phyloP scores from a whole-genome alignment of 2,113 vertebrate genomes.

The Entelurus aequoreus region DNA sequence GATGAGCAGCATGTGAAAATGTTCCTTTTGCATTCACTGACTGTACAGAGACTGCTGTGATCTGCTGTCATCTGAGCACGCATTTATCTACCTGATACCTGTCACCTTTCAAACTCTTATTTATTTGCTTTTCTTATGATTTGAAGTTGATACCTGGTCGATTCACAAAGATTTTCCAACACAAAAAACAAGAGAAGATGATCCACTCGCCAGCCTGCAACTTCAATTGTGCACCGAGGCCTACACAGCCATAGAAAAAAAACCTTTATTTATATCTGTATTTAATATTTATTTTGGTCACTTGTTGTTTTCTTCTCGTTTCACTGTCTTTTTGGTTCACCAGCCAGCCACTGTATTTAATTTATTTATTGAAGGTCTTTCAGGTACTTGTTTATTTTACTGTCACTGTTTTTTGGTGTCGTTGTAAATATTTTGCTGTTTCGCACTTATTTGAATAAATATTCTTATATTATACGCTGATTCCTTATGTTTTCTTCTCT shows the following conservation, averaged over 20 bases:
- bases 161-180: slow-evolving; percentile 10
- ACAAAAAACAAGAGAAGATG: slow-evolving; percentile 9
- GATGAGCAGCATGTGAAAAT: slow-evolving; percentile 76
- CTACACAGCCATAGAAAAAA: slow-evolving; percentile 44
- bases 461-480: slow-evolving; percentile 77
- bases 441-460: slow-evolving; percentile 80
- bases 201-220: slow-evolving; percentile 6
- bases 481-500: slow-evolving; percentile 42
- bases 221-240: slow-evolving; percentile 46
- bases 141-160: slow-evolving; percentile 36
- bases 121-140: slow-evolving; percentile 53
- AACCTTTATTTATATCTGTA: slow-evolving; percentile 76
- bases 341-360: slow-evolving; percentile 66
- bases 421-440: slow-evolving; percentile 75
- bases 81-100: slow-evolving; percentile 60
- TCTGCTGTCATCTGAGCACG: slow-evolving; percentile 47
- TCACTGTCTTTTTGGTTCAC: slow-evolving; percentile 53
- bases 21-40: not conserved
- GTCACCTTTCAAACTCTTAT: slow-evolving; percentile 45
- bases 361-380: slow-evolving; percentile 74
- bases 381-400: slow-evolving; percentile 53
- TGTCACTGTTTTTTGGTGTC: slow-evolving; percentile 52
- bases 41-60: slow-evolving; percentile 27
- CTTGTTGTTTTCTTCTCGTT: slow-evolving; percentile 52
- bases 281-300: slow-evolving; percentile 81